These are phyloP conservation scores for Drosophila tanythrix DNA, from an alignment of 2,888 invertebrate genomes.

Conservation along the genomic window DNA sequence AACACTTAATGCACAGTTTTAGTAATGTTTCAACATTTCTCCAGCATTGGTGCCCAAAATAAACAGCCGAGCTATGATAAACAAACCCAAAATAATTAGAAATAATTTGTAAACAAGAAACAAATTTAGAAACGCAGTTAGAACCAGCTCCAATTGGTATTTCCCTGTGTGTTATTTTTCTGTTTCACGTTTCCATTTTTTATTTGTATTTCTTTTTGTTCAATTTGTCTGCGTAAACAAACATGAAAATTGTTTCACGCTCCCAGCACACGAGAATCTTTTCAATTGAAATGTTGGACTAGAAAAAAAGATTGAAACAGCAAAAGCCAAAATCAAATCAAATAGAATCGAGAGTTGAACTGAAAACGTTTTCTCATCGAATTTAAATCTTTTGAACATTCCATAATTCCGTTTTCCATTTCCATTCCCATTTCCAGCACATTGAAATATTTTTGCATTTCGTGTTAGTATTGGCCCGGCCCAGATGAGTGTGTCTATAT, in stretches of 20 bases:
- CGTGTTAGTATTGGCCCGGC: slow-evolving; percentile 16
- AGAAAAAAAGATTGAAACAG: slow-evolving; percentile 7
- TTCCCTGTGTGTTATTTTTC: slow-evolving; percentile 25
- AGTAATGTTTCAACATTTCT: slow-evolving; percentile 25
- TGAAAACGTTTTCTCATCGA: slow-evolving; percentile 60
- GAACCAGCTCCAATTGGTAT: slow-evolving; percentile 47
- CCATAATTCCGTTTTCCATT: slow-evolving; percentile 62
- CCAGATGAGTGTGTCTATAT: slow-evolving; percentile 25
- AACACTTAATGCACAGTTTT: slow-evolving; percentile 18
- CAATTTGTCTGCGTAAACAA: slow-evolving; percentile 57
- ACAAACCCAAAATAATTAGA: slow-evolving; percentile 71
- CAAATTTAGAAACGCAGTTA: slow-evolving; percentile 49
- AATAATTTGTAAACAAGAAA: slow-evolving; percentile 72
- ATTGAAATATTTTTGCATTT: slow-evolving; percentile 38
- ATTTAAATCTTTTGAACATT: slow-evolving; percentile 65
- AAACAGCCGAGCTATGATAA: slow-evolving; percentile 52
- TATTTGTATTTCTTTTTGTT: slow-evolving; percentile 34
- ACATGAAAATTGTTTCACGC: slow-evolving; percentile 72
- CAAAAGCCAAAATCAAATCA: slow-evolving; percentile 42
- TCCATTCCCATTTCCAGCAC: slow-evolving; percentile 34
- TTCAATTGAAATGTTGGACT: slow-evolving; percentile 60
- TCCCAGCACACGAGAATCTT: slow-evolving; percentile 74
- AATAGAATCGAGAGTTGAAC: slow-evolving; percentile 14
- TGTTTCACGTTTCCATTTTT: slow-evolving; percentile 5
- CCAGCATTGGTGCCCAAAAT: slow-evolving; percentile 54